phyloP scores from a whole-genome alignment of 2,888 invertebrate genomes.

The Drosophila parthenogenetica region DNA sequence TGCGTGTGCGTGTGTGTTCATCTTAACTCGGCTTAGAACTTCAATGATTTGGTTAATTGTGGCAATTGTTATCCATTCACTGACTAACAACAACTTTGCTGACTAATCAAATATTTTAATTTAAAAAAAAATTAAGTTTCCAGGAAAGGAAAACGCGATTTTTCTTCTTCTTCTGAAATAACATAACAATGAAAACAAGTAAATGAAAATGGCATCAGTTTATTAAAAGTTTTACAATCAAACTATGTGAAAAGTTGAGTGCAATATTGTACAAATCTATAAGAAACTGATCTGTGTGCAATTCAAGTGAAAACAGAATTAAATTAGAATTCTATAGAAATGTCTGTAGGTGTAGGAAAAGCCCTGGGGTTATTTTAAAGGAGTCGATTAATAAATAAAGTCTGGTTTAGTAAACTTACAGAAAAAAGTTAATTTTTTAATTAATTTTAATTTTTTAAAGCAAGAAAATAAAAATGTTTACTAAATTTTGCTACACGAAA shows the following conservation, averaged over 20 bases:
- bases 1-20: conserved; percentile 14
- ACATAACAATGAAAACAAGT: conserved; percentile 2
- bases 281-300: background rate
- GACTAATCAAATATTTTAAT: conserved; percentile 2
- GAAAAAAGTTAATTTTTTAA: too few species aligned
- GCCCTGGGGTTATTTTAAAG: too few species aligned
- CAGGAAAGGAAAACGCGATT: conserved; percentile 11
- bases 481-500: too few species aligned
- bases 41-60: conserved; percentile 7
- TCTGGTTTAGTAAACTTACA: too few species aligned
- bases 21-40: conserved; percentile 11
- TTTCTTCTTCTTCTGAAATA: background rate
- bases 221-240: background rate
- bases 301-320: background rate
- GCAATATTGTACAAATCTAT: background rate
- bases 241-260: background rate
- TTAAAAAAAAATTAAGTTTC: conserved; percentile 13
- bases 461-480: too few species aligned
- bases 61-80: conserved; percentile 16
- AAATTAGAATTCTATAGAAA: background rate
- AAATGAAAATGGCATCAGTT: conserved; percentile 8
- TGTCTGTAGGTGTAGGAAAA: background rate
- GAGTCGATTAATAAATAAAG: too few species aligned
- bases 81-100: conserved; percentile 31
- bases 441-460: too few species aligned